Evolutionary conservation across 2,113 vertebrate species (phyloP).

Genomic region (Gallinago media): DNA sequence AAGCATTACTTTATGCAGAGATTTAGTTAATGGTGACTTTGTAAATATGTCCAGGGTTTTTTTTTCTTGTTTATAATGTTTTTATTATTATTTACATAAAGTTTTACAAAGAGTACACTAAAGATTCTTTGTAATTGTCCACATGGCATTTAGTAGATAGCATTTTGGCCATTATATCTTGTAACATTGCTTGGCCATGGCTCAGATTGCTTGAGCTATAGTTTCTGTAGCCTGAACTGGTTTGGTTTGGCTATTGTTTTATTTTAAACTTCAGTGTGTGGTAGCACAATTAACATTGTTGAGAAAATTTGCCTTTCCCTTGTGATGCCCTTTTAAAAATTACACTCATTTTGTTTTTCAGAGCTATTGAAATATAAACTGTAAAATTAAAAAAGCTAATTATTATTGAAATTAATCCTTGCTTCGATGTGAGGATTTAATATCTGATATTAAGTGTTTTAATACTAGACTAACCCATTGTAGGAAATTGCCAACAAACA

Average conservation of each 20-base stretch:
- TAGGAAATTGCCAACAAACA: neutral
- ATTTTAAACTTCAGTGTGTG: neutral
- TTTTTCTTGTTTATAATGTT: neutral
- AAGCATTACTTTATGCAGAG: neutral
- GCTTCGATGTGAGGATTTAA: no score
- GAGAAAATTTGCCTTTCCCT: neutral
- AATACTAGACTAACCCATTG: neutral
- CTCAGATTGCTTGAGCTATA: neutral
- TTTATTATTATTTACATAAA: neutral
- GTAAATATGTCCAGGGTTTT: neutral
- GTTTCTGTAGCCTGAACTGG: neutral
- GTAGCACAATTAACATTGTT: neutral
- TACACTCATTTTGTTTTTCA: neutral
- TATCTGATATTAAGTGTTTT: neutral
- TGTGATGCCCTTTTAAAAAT: neutral
- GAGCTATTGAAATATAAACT: neutral
- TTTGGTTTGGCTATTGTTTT: neutral
- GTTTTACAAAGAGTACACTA: neutral
- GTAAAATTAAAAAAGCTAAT: neutral
- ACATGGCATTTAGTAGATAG: neutral
- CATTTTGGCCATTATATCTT: neutral
- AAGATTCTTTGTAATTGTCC: neutral
- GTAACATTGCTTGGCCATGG: neutral
- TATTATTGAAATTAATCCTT: neutral
- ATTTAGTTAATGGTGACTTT: neutral